These are phyloP conservation scores for Empidonax alnorum DNA, from an alignment of 2,113 vertebrate species.

Conservation along the genomic window DNA sequence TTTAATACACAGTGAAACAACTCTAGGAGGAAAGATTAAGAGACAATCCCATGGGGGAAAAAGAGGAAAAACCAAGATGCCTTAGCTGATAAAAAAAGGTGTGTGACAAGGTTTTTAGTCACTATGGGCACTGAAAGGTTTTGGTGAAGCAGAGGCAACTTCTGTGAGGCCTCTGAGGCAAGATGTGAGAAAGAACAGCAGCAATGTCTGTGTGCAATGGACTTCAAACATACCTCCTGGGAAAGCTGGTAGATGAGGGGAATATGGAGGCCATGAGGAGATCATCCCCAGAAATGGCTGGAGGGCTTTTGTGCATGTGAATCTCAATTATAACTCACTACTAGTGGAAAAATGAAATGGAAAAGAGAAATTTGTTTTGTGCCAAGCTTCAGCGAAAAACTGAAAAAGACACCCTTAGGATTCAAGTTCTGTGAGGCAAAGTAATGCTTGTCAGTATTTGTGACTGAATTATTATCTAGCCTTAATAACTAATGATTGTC, in stretches of 20 bases:
- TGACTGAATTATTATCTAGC: neutral
- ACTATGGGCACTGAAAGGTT: neutral
- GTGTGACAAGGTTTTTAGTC: neutral
- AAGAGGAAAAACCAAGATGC: neutral
- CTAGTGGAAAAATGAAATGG: neutral
- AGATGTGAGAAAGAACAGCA: neutral
- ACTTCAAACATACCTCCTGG: neutral
- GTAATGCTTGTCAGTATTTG: neutral
- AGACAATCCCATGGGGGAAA: neutral
- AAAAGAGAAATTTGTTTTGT: neutral
- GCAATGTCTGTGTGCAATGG: rapidly evolving
- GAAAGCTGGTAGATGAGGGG: neutral
- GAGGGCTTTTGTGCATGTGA: neutral
- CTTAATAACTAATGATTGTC: neutral
- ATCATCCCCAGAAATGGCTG: neutral
- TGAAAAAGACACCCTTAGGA: neutral
- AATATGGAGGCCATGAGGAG: neutral
- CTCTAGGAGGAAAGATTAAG: neutral
- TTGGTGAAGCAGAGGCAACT: neutral
- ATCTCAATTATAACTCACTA: neutral
- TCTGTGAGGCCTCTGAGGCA: neutral
- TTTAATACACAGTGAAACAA: neutral
- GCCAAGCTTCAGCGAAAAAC: neutral
- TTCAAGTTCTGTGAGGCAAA: neutral
- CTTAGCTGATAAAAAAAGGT: neutral